Conservation (phyloP, 37 sponge, comb jelly and placozoan genomes). For the Mnemiopsis leidyi region DNA sequence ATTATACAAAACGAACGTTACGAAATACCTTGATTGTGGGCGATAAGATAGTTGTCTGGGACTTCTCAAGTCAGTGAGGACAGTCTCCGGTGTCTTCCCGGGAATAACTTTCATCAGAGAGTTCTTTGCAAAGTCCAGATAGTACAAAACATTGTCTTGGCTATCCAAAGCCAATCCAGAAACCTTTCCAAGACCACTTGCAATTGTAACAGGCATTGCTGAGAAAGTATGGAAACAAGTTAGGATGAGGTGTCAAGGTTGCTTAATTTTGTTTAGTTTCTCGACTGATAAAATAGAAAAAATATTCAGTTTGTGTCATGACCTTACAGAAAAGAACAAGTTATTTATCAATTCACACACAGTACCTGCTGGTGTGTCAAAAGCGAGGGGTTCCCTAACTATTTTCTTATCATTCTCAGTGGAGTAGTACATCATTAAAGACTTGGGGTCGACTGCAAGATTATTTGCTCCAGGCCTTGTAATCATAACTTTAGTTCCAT, state of each 20-base stretch:
- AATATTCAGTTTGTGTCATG: too few species aligned
- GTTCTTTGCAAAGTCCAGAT: not conserved
- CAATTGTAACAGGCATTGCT: not conserved
- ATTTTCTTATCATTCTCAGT: not conserved
- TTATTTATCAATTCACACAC: too few species aligned
- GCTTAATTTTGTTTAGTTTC: not conserved
- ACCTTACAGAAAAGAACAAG: too few species aligned
- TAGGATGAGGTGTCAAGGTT: not conserved
- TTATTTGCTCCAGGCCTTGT: not conserved
- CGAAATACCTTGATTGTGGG: not conserved
- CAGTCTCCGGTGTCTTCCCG: not conserved
- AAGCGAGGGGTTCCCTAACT: not conserved
- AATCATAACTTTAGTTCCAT: not conserved
- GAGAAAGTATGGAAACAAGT: not conserved
- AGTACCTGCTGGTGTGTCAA: not conserved
- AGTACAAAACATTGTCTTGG: not conserved
- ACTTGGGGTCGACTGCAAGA: not conserved
- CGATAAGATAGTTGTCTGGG: not conserved
- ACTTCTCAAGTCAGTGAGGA: not conserved
- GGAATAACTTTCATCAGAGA: not conserved
- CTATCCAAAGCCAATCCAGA: not conserved
- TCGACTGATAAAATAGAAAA: too few species aligned
- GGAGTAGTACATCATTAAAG: not conserved
- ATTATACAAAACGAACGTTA: too few species aligned
- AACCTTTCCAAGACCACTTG: not conserved